Evolutionary conservation across 64 coral and sea anemone genomes (phyloP).

Genomic region (Pocillopora verrucosa): DNA sequence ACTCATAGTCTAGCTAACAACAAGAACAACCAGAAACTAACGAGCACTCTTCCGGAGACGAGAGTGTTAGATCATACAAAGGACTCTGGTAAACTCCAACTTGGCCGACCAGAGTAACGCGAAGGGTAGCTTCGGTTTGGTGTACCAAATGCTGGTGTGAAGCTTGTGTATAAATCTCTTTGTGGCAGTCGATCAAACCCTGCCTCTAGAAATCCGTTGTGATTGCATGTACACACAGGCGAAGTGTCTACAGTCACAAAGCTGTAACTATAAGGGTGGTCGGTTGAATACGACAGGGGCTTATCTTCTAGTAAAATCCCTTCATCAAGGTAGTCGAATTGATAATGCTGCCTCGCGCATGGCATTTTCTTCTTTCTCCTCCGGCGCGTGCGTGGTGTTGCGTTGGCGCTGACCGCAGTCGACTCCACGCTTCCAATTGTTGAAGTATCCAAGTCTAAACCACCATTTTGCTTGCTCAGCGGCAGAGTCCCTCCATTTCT

Average conservation of each 20-base stretch:
- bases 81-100: slow-evolving; percentile 52
- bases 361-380: slow-evolving; percentile 74
- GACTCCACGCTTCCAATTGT: background rate
- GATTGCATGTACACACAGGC: slow-evolving; percentile 50
- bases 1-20: too few relatives aligned
- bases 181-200: slow-evolving; percentile 48
- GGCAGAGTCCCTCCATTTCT: slow-evolving; percentile 7
- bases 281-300: slow-evolving; percentile 42
- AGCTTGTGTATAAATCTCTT: slow-evolving; percentile 17
- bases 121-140: background rate
- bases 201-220: slow-evolving; percentile 9
- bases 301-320: slow-evolving; percentile 70
- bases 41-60: background rate
- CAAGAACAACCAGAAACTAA: background rate
- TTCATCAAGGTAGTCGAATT: slow-evolving; percentile 69
- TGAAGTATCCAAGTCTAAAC: slow-evolving; percentile 19
- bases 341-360: slow-evolving; percentile 42
- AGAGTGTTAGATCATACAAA: slow-evolving; percentile 15
- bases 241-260: slow-evolving; percentile 60
- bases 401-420: background rate
- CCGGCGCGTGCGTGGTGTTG: slow-evolving; percentile 45
- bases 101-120: background rate
- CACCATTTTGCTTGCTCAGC: slow-evolving; percentile 3
- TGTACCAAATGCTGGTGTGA: background rate
- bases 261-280: slow-evolving; percentile 35